Evolutionary conservation across 2,797 vertebrate genomes (phyloP).

Genomic region (Enteromius radiatus): DNA sequence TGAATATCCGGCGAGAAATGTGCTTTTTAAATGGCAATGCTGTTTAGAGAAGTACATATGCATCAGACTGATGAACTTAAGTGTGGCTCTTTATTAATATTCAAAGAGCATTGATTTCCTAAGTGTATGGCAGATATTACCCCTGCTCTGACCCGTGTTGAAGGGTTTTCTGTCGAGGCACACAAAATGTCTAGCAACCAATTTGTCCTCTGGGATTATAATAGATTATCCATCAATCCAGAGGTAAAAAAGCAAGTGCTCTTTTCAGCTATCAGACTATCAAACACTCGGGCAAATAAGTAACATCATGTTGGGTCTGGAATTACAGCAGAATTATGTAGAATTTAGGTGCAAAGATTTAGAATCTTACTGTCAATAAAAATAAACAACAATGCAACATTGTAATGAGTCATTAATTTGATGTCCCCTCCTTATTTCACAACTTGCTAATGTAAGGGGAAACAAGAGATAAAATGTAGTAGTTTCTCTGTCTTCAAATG

Average conservation of each 20-base stretch:
- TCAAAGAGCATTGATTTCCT: slow-evolving; percentile 49
- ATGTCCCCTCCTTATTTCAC: not conserved
- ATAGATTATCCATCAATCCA: slow-evolving; percentile 51
- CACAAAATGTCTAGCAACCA: slow-evolving; percentile 41
- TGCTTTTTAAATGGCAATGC: not conserved
- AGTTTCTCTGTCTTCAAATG: not conserved
- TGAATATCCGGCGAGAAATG: slow-evolving; percentile 42
- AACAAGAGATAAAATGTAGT: not conserved
- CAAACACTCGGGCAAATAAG: slow-evolving; percentile 20
- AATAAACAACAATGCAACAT: not conserved
- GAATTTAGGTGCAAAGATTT: not conserved
- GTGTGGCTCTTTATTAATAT: slow-evolving; percentile 45
- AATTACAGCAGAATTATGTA: not conserved
- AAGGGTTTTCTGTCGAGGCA: slow-evolving; percentile 29
- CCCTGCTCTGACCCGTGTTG: not conserved
- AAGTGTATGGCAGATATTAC: slow-evolving; percentile 12
- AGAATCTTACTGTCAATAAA: not conserved
- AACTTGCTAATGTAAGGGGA: not conserved
- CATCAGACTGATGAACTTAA: slow-evolving; percentile 29
- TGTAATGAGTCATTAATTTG: not conserved
- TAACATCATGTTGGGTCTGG: slow-evolving; percentile 13
- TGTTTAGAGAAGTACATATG: not conserved
- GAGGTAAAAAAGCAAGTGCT: slow-evolving; percentile 29
- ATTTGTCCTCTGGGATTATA: slow-evolving; percentile 51
- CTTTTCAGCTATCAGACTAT: slow-evolving; percentile 25